Conservation (phyloP, 2,113 vertebrate genomes). For the Albula goreensis region DNA sequence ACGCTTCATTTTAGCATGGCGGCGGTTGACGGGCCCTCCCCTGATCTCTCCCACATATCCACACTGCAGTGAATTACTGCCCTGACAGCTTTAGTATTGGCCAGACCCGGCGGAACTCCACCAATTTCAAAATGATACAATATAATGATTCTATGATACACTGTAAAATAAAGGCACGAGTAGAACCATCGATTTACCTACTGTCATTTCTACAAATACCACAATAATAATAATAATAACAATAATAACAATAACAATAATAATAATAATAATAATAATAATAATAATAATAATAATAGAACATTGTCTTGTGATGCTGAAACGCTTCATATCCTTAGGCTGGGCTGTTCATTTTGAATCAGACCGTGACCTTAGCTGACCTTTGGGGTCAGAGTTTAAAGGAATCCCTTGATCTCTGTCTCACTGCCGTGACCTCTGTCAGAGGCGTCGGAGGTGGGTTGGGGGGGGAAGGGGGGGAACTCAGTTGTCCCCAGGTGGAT, state of each 20-base stretch:
- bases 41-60: not conserved
- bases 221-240: too few species aligned
- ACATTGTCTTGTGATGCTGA: not conserved
- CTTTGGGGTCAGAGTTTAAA: conserved; percentile 58
- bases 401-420: conserved; percentile 56
- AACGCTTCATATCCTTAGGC: not conserved
- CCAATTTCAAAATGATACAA: not conserved
- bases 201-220: too few species aligned
- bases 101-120: not conserved
- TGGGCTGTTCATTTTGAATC: conserved; percentile 60
- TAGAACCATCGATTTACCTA: too few species aligned
- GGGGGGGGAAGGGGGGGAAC: not conserved
- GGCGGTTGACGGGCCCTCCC: not conserved
- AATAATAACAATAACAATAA: not conserved
- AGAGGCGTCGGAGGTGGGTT: not conserved
- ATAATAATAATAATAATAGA: not conserved
- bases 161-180: too few species aligned
- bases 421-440: conserved; percentile 45
- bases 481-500: not conserved
- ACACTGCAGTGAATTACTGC: not conserved
- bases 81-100: too few species aligned
- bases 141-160: too few species aligned
- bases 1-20: not conserved
- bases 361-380: conserved; percentile 53
- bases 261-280: not conserved